These are phyloP conservation scores for Mesorhabditis sp. DNA, from an alignment of 2,888 invertebrate genomes.

Conservation along the genomic window DNA sequence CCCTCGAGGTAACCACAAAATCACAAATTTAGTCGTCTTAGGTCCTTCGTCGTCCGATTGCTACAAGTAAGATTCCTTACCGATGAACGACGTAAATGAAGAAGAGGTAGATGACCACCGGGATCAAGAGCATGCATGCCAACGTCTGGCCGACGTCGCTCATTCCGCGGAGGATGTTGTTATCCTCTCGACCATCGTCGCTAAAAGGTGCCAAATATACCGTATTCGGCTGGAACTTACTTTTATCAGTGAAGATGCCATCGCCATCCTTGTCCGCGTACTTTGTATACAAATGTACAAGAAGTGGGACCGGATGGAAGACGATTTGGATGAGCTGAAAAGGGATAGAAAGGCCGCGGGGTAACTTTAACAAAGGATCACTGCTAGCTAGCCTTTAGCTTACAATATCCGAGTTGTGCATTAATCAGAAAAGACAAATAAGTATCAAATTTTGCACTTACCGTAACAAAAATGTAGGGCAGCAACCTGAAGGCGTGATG, in stretches of 20 bases:
- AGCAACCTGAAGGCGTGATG: slow-evolving; percentile 4
- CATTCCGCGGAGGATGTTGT: not conserved
- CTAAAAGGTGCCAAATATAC: not conserved
- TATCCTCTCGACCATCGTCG: not conserved
- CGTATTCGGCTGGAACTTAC: not conserved
- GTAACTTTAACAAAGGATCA: too few species aligned
- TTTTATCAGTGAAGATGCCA: not conserved
- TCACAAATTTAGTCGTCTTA: too few species aligned
- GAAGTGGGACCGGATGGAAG: slow-evolving; percentile 2
- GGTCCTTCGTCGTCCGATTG: too few species aligned
- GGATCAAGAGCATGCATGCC: not conserved
- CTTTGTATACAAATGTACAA: not conserved
- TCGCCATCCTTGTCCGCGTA: not conserved
- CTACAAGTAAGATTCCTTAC: not conserved
- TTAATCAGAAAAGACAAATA: too few species aligned
- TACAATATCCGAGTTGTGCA: too few species aligned
- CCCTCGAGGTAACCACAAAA: too few species aligned
- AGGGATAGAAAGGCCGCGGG: not conserved
- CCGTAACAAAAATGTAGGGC: not conserved
- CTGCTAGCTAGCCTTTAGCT: too few species aligned
- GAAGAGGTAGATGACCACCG: not conserved
- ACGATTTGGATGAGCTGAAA: slow-evolving; percentile 4
- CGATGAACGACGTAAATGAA: slow-evolving; percentile 1
- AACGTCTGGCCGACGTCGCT: not conserved
- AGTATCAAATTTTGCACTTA: not conserved